Conservation (phyloP, 2,888 invertebrate species). For the Lomographa bimaculata region DNA sequence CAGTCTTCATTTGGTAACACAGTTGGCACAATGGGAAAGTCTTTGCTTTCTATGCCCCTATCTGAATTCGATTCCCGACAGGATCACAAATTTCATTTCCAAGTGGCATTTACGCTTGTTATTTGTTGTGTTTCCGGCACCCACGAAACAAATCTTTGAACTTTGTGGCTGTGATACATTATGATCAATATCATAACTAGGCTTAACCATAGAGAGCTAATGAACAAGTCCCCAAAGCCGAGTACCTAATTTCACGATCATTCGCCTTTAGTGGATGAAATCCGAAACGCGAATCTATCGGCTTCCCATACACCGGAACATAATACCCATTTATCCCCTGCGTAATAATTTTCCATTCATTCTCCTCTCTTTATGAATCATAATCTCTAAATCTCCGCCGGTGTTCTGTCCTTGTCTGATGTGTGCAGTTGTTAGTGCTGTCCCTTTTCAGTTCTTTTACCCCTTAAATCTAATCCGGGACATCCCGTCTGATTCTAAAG, state of each 20-base stretch:
- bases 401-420: slow-evolving; percentile 59
- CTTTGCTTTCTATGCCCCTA: no score
- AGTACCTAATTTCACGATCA: slow-evolving; percentile 50
- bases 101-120: no score
- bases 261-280: slow-evolving; percentile 36
- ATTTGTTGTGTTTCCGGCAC: no score
- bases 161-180: no score
- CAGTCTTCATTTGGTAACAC: no score
- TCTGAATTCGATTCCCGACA: no score
- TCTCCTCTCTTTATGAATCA: slow-evolving; percentile 80
- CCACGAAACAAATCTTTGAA: no score
- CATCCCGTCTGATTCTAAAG: slow-evolving; percentile 78
- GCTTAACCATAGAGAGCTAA: no score
- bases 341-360: slow-evolving; percentile 81
- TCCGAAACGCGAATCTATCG: slow-evolving; percentile 45
- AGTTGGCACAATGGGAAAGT: no score
- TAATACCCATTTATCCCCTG: slow-evolving; percentile 70
- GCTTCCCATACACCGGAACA: slow-evolving; percentile 44
- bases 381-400: slow-evolving; percentile 79
- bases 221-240: slow-evolving; percentile 32
- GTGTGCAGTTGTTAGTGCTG: slow-evolving; percentile 43
- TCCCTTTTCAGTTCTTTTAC: slow-evolving; percentile 76
- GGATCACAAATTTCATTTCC: no score
- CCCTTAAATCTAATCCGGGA: slow-evolving; percentile 82
- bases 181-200: no score